phyloP scores from a whole-genome alignment of 2,797 vertebrate genomes.

The Mionectes olivaceus region DNA sequence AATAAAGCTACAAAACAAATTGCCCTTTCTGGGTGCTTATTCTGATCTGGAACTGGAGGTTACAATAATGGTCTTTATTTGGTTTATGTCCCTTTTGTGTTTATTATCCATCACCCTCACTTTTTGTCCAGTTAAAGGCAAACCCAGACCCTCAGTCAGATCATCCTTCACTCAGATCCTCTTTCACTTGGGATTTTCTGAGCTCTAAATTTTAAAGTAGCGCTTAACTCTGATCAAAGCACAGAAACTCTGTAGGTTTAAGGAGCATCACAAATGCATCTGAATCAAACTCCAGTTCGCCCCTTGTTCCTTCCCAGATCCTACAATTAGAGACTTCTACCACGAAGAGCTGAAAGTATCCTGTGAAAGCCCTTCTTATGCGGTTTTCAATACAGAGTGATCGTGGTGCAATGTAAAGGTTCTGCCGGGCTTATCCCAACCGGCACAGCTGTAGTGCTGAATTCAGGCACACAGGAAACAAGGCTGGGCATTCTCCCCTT shows the following conservation, averaged over 20 bases:
- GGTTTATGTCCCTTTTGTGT: not conserved
- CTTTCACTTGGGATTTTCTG: not conserved
- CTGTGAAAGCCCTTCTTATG: constrained; percentile 58
- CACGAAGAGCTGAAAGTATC: constrained; percentile 41
- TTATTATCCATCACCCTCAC: not conserved
- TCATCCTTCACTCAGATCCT: not conserved
- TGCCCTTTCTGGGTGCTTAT: not conserved
- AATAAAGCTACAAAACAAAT: not conserved
- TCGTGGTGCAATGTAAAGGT: constrained; percentile 38
- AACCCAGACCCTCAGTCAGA: not conserved
- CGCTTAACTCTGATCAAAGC: not conserved
- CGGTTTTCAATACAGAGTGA: constrained; percentile 29
- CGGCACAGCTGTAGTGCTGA: constrained; percentile 60
- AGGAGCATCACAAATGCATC: not conserved
- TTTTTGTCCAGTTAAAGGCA: not conserved
- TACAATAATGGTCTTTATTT: not conserved
- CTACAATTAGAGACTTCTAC: not conserved
- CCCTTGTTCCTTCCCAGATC: not conserved
- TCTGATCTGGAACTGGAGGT: not conserved
- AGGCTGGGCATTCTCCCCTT: constrained; percentile 6
- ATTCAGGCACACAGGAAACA: constrained; percentile 54
- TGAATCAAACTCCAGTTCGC: not conserved
- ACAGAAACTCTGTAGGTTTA: not conserved
- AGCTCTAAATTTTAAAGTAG: not conserved
- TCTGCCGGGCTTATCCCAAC: constrained; percentile 46